Base-by-base conservation (phyloP, 2,888 invertebrate species). In the Athripsodes cinereus region DNA sequence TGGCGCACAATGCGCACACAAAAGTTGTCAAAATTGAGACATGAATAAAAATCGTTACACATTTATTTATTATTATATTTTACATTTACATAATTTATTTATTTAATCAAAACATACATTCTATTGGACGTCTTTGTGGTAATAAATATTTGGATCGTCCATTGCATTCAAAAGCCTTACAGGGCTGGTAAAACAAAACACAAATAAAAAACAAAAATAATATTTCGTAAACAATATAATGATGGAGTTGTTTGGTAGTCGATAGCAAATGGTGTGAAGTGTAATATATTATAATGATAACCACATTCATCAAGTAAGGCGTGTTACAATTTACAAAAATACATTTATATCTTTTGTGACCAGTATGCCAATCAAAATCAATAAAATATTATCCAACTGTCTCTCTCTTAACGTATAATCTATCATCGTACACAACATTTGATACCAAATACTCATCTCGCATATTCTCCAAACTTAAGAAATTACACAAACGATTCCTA, bases 121-220 rank as follows among this genome's bases (percentile, higher is more conserved):
- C 52, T 60, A 60, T 57, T 63, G 63, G 63, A 63, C 63, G 63
- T 63, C 63, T 63, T 61, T 63, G 49, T 61, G 63, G 63, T 63
- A 63, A 63, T 57, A 63, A 59, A 63, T 63, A 63, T 63, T 63
- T 54, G 61, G 63, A 63, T 53, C 53, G 63, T 63, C 63, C 63
- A 57, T 61, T 58, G 49, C 20, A 35, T 54, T 40, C 40, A 5
- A 40, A 49, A 56, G 60, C 63, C 59, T 57, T 56, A 49, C 48
- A 58, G 60, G 40, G 59, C 61, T 47, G 57, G 34, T 58, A 53
- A 58, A 57, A 47, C 52, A 61, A 55, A 58, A 59, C 48, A 51
- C 22, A 61, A 61, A 61, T 55, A 58, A 62, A 57, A n/a, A 22
- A 56, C 34, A 47, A 52, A 34, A 51, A 18, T 40, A 46, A 13